These are phyloP conservation scores for Tupaia tana DNA, from an alignment of 2,113 vertebrate genomes.

Conservation along the genomic window DNA sequence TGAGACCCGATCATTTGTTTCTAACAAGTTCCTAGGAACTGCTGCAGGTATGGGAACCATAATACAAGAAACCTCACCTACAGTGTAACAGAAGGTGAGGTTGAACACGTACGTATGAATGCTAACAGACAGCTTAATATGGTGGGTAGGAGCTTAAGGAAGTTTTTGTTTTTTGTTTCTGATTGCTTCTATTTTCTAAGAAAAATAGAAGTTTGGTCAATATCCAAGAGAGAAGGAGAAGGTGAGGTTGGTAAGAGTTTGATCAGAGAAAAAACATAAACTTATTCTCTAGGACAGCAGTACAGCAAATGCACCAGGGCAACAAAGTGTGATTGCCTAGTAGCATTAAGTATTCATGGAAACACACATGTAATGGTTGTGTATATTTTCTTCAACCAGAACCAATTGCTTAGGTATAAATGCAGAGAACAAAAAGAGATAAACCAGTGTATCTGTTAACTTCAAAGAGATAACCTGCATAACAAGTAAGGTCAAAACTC, in stretches of 20 bases:
- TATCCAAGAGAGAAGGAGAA: neutral
- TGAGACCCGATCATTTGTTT: neutral
- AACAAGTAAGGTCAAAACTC: neutral
- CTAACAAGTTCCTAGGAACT: neutral
- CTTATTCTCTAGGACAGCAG: neutral
- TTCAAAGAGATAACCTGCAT: neutral
- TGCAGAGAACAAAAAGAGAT: neutral
- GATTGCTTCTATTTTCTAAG: neutral
- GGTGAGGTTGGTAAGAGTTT: neutral
- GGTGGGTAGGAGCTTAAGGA: neutral
- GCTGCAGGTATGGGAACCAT: neutral
- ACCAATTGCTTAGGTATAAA: neutral
- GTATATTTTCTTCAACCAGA: neutral
- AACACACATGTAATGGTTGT: neutral
- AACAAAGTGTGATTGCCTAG: neutral
- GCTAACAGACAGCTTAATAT: neutral
- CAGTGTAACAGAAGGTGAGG: neutral
- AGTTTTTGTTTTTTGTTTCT: neutral
- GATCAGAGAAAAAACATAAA: neutral
- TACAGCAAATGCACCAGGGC: neutral
- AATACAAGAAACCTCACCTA: neutral
- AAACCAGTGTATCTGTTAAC: neutral
- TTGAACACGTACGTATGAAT: neutral
- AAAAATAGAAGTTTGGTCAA: neutral
- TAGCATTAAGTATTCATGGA: neutral